Conservation (phyloP, 2,113 vertebrate species). For the Chionis minor region DNA sequence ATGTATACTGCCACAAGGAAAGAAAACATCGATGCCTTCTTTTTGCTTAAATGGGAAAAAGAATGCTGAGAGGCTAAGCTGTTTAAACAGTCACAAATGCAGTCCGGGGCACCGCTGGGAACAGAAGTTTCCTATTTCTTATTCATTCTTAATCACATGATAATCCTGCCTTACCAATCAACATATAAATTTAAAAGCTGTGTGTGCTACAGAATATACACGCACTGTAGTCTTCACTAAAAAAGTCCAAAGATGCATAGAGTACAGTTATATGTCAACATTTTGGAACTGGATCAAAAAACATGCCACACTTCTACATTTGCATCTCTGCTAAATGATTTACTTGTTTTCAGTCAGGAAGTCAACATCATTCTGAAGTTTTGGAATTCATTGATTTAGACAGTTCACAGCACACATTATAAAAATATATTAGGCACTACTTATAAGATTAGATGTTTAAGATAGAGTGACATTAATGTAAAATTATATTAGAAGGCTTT, state of each 20-base stretch:
- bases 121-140: background rate
- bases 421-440: background rate
- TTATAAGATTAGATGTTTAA: background rate
- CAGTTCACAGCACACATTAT: background rate
- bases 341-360: background rate
- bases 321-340: background rate
- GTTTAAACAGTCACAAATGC: background rate
- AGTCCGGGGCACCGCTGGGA: background rate
- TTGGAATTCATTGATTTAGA: background rate
- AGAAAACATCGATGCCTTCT: background rate
- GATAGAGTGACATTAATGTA: background rate
- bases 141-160: background rate
- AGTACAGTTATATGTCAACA: background rate
- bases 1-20: background rate
- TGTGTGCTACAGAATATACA: background rate
- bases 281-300: background rate
- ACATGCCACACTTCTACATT: background rate
- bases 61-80: background rate
- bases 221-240: background rate
- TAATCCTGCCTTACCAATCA: conserved; percentile 1
- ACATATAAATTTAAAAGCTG: background rate
- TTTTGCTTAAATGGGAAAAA: background rate
- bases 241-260: background rate
- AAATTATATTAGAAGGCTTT: background rate
- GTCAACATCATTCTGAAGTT: background rate